Evolutionary conservation across 2,888 invertebrate genomes (phyloP).

Genomic region (Drosophila infuscata): DNA sequence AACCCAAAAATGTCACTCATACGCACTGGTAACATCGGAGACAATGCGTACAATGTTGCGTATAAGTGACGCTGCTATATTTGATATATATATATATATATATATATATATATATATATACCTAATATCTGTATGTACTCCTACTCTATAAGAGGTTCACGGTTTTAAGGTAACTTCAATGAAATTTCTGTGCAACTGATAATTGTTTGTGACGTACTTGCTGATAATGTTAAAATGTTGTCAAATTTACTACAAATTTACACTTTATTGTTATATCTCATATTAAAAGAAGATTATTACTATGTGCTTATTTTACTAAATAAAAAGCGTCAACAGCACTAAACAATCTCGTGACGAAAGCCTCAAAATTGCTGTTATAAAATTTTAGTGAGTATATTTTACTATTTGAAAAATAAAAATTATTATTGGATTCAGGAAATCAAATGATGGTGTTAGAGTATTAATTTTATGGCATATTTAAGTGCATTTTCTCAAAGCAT

Average conservation of each 20-base stretch:
- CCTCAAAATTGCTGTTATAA: no score
- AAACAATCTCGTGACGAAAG: neutral
- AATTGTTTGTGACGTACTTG: conserved; percentile 1
- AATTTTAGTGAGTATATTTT: no score
- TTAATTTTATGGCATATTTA: neutral
- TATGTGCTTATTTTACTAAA: neutral
- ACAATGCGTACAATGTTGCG: conserved; percentile 50
- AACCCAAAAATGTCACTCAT: conserved; percentile 71
- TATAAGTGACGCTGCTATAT: conserved; percentile 62
- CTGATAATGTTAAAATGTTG: conserved; percentile 2
- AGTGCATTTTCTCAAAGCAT: neutral
- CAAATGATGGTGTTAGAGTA: neutral
- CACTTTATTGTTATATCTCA: neutral
- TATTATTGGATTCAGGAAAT: neutral
- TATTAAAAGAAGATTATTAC: neutral
- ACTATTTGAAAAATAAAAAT: neutral
- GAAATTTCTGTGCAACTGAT: neutral
- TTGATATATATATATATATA: conserved; percentile 33
- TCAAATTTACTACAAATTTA: neutral
- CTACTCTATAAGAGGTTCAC: neutral
- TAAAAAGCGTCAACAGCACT: neutral
- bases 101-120: neutral
- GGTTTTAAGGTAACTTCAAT: neutral
- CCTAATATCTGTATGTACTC: neutral
- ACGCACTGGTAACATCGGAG: conserved; percentile 56